phyloP scores from a whole-genome alignment of 1,140 invertebrate genomes.

The Aleiodes sp. region DNA sequence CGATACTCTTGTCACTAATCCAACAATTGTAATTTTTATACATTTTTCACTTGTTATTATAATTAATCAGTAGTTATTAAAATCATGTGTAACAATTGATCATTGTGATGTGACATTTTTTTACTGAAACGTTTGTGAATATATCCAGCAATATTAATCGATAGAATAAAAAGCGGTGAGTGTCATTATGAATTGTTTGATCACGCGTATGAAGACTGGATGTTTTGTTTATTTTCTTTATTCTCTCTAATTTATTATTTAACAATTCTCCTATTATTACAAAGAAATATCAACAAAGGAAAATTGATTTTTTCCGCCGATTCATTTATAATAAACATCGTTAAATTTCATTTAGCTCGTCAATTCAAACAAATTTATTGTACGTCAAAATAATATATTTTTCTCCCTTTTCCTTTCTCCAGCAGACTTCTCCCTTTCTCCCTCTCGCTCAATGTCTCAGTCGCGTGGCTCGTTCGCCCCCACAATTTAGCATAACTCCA shows the following conservation, averaged over 20 bases:
- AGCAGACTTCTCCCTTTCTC: neutral
- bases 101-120: neutral
- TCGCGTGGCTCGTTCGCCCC: slow-evolving; percentile 27
- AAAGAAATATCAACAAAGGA: neutral
- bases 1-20: slow-evolving; percentile 25
- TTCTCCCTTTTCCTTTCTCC: slow-evolving; percentile 11
- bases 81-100: neutral
- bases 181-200: neutral
- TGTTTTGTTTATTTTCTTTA: slow-evolving; percentile 7
- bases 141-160: neutral
- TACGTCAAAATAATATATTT: neutral
- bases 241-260: neutral
- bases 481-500: neutral
- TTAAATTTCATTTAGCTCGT: too few species aligned
- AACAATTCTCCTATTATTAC: neutral
- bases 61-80: neutral
- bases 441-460: slow-evolving; percentile 2
- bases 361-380: too few species aligned
- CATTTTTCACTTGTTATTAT: slow-evolving; percentile 24
- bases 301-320: neutral
- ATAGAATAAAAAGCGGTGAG: slow-evolving; percentile 14
- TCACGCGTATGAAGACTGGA: neutral
- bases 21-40: slow-evolving; percentile 32
- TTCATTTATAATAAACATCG: neutral
- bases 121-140: neutral